Conservation (phyloP, 1,140 invertebrate genomes). For the Vanessa tameamea region DNA sequence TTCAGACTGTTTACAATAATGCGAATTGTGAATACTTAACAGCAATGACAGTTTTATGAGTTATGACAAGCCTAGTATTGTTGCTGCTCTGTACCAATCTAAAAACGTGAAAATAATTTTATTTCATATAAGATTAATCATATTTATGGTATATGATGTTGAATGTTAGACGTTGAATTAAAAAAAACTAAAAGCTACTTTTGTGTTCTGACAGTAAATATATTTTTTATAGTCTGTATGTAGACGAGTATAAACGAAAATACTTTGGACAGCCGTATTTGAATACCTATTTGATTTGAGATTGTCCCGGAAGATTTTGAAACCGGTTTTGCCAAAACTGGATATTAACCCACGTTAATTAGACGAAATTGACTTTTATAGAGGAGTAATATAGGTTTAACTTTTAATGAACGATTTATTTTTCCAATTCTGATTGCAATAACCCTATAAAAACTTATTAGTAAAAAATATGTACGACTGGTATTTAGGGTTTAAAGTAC, state of each 20-base stretch:
- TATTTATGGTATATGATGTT: neutral
- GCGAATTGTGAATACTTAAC: neutral
- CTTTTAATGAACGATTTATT: too few relatives aligned
- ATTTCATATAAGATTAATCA: neutral
- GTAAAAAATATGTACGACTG: too few relatives aligned
- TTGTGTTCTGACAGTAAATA: too few relatives aligned
- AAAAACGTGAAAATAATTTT: neutral
- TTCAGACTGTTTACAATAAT: neutral
- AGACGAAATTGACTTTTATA: neutral
- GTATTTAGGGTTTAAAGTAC: too few relatives aligned
- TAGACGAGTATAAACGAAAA: too few relatives aligned
- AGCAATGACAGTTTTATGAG: neutral
- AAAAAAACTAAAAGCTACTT: too few relatives aligned
- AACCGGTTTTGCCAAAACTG: constrained; percentile 13
- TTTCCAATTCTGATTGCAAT: too few relatives aligned
- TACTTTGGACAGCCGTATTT: neutral
- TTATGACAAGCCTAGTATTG: neutral
- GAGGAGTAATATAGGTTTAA: neutral
- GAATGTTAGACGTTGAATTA: too few relatives aligned
- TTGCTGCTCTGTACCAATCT: neutral
- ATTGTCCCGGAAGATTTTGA: neutral
- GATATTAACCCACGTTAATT: constrained; percentile 4
- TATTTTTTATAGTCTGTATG: too few relatives aligned
- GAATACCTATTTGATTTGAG: neutral
- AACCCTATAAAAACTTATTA: too few relatives aligned